Evolutionary conservation across 2,888 invertebrate genomes (phyloP), one percentile per base, ranked within the genome.

Genomic region (Tipula confusa): DNA sequence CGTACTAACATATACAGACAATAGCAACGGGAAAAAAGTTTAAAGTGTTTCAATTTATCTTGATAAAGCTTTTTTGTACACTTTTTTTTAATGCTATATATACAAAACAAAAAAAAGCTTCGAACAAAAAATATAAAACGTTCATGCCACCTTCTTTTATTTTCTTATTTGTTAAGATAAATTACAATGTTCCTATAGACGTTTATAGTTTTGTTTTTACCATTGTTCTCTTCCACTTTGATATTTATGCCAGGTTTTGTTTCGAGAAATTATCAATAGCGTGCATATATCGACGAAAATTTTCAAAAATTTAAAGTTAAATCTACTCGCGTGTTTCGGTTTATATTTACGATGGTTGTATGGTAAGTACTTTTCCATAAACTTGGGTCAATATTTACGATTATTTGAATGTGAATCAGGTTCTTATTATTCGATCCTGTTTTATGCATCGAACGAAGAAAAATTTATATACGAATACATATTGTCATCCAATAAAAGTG

Each of bases 21-120:
- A 36, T 11, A 43, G 15, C 43, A 15, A 43, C 3, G n/a, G n/a
- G n/a, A n/a, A 9, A 15, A 43, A 43, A 64, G 24, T 64, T 64
- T 64, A 64, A 64, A 64, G 64, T 64, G 64, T 64, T 64, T 64
- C 64, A 64, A 64, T 64, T 64, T 64, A 64, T 64, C 18, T 64
- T 64, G 64, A 64, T 64, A 64, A 64, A 64, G 64, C 18, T 64
- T 64, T 64, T 64, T 24, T 64, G 18, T 0, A 38, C 24, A 18
- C 64, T 64, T 64, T 64, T 64, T 9, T 24, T 18, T 64, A 9
- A 7, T 24, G 18, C 18, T 24, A 64, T 24, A 24, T n/a, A n/a
- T n/a, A n/a, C n/a, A n/a, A n/a, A n/a, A n/a, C n/a, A 64, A 48
- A 64, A 7, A 31, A 38, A 38, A 38, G 9, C 38, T 38, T 38